A percentile compares a stretch with the other conserved stretches of the same genome.
Conservation (phyloP, 2,888 invertebrate species). For the Elmis aenea region DNA sequence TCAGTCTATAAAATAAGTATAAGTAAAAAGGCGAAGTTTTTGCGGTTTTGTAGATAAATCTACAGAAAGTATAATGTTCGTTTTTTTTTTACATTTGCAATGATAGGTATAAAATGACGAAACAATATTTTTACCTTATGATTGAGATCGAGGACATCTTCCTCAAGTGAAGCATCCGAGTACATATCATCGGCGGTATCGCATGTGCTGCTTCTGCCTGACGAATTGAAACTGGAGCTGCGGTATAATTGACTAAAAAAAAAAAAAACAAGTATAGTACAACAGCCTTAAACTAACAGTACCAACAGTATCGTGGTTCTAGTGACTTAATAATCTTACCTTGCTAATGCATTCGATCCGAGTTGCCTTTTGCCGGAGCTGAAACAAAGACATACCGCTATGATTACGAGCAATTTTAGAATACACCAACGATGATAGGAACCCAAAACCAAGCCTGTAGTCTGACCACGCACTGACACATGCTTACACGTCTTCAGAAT, state of each 20-base stretch:
- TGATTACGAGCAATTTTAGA: slow-evolving; percentile 13
- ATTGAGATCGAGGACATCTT: slow-evolving; percentile 88
- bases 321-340: no score
- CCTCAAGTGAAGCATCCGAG: slow-evolving; percentile 87
- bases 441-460: no score
- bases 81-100: no score
- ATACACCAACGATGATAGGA: neutral
- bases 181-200: slow-evolving; percentile 93
- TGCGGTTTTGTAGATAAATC: no score
- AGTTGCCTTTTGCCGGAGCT: slow-evolving; percentile 77
- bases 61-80: no score
- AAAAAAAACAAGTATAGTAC: slow-evolving; percentile 8
- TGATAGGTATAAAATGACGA: no score
- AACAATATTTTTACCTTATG: slow-evolving; percentile 74
- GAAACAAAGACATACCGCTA: slow-evolving; percentile 43
- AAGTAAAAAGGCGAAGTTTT: no score
- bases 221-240: slow-evolving; percentile 90
- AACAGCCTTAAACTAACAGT: slow-evolving; percentile 1
- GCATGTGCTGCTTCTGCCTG: slow-evolving; percentile 85
- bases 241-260: slow-evolving; percentile 80
- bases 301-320: no score
- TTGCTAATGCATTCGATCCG: slow-evolving; percentile 82
- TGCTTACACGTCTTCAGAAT: no score
- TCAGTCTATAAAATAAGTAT: no score
- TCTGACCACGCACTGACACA: no score